Percentiles rank a stretch among this genome's conserved stretches.
Evolutionary conservation across 2,113 vertebrate species (phyloP).

Genomic region (Bubo blakistoni): DNA sequence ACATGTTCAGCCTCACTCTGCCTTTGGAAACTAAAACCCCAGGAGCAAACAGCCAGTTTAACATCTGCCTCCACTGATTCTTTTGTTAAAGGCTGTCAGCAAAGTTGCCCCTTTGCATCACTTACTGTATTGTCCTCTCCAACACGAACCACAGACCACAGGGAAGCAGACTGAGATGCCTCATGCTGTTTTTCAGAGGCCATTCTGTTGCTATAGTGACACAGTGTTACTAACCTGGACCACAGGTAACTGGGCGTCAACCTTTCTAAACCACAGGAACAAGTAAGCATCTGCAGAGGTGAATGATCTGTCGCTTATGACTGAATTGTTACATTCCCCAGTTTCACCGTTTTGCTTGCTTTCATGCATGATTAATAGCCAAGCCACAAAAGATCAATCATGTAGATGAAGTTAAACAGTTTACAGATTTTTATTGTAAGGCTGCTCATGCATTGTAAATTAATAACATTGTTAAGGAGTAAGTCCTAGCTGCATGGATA

Average conservation of each 20-base stretch:
- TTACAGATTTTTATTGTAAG: neutral
- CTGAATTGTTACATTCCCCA: neutral
- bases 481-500: neutral
- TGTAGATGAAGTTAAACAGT: neutral
- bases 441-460: slow-evolving; percentile 7
- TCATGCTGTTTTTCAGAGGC: neutral
- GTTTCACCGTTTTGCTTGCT: neutral
- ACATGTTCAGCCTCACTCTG: neutral
- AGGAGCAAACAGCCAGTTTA: neutral
- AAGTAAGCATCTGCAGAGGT: neutral
- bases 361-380: neutral
- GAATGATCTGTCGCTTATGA: neutral
- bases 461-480: neutral
- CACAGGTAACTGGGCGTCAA: neutral
- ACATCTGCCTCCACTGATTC: neutral
- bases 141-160: neutral
- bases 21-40: neutral
- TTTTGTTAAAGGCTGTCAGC: neutral
- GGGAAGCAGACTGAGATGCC: neutral
- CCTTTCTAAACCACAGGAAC: neutral
- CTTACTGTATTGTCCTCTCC: neutral
- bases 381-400: neutral
- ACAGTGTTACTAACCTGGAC: neutral
- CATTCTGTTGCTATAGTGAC: neutral
- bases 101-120: neutral